phyloP scores from a whole-genome alignment of 1,140 invertebrate species.

The Saccostrea glomerata region DNA sequence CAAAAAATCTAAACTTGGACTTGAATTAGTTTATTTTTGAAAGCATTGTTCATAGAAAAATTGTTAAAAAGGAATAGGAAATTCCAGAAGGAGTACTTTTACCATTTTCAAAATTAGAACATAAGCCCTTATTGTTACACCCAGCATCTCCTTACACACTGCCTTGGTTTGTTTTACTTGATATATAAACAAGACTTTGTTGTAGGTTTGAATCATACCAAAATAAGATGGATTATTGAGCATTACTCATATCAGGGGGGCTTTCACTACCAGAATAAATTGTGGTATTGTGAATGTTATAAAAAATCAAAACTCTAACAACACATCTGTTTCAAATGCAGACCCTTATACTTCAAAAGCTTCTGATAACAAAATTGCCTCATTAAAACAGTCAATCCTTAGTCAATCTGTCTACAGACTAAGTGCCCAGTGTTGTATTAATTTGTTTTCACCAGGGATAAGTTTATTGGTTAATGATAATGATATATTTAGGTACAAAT shows the following conservation, averaged over 20 bases:
- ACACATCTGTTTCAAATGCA: constrained; percentile 19
- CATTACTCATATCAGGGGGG: not conserved
- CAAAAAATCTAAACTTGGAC: not conserved
- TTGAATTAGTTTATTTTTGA: not conserved
- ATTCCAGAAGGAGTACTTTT: not conserved
- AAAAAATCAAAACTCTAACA: constrained; percentile 16
- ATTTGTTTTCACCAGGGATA: not conserved
- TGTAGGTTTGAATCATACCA: not conserved
- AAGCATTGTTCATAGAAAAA: no score
- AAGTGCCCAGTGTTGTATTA: constrained; percentile 15
- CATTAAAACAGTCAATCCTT: constrained; percentile 26
- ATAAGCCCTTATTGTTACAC: not conserved
- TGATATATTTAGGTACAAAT: constrained; percentile 13
- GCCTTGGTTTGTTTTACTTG: not conserved
- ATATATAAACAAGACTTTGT: not conserved
- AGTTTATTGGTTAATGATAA: constrained; percentile 4
- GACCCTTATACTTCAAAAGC: not conserved
- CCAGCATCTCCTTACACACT: not conserved
- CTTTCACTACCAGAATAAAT: not conserved
- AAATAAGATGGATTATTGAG: not conserved
- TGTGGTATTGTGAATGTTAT: constrained; percentile 11
- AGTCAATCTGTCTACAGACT: constrained; percentile 7
- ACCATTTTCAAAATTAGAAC: not conserved
- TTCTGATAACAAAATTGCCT: constrained; percentile 11
- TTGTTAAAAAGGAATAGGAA: no score